phyloP scores from a whole-genome alignment of 2,888 invertebrate genomes.

The Pedicia rivosa region DNA sequence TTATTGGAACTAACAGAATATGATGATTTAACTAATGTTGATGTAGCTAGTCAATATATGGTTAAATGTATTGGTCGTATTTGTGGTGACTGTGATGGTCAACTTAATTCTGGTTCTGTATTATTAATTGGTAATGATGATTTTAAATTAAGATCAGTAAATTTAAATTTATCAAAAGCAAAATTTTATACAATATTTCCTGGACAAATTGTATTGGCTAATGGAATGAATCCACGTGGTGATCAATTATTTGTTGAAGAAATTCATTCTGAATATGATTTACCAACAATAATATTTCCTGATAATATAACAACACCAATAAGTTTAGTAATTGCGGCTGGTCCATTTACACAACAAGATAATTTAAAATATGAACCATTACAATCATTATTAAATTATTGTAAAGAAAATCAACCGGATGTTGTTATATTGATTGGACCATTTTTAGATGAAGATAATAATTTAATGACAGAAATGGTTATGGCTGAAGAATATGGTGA shows the following conservation, averaged over 20 bases:
- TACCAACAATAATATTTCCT: slow-evolving; percentile 28
- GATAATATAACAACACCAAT: slow-evolving; percentile 36
- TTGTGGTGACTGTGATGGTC: slow-evolving; percentile 55
- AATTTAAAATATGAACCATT: slow-evolving; percentile 68
- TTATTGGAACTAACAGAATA: slow-evolving; percentile 2
- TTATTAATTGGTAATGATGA: slow-evolving; percentile 48
- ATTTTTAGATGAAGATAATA: slow-evolving; percentile 58
- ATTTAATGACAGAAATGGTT: slow-evolving; percentile 39
- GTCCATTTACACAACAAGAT: slow-evolving; percentile 68
- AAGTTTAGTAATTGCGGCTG: slow-evolving; percentile 58
- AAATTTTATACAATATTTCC: slow-evolving; percentile 28
- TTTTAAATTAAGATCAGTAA: slow-evolving; percentile 34
- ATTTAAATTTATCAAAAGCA: slow-evolving; percentile 33
- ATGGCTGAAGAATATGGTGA: slow-evolving; percentile 54
- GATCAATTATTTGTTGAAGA: slow-evolving; percentile 49
- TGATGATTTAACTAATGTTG: slow-evolving; percentile 24
- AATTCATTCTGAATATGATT: slow-evolving; percentile 40
- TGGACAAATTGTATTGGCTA: slow-evolving; percentile 42
- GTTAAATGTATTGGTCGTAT: slow-evolving; percentile 48
- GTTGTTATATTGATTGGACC: slow-evolving; percentile 72
- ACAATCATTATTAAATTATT: slow-evolving; percentile 53
- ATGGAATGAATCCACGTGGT: slow-evolving; percentile 56
- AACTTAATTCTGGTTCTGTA: slow-evolving; percentile 52
- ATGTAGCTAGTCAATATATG: slow-evolving; percentile 21
- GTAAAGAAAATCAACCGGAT: slow-evolving; percentile 55